Conservation (phyloP, 2,888 invertebrate genomes). For the Cantharis nigra region DNA sequence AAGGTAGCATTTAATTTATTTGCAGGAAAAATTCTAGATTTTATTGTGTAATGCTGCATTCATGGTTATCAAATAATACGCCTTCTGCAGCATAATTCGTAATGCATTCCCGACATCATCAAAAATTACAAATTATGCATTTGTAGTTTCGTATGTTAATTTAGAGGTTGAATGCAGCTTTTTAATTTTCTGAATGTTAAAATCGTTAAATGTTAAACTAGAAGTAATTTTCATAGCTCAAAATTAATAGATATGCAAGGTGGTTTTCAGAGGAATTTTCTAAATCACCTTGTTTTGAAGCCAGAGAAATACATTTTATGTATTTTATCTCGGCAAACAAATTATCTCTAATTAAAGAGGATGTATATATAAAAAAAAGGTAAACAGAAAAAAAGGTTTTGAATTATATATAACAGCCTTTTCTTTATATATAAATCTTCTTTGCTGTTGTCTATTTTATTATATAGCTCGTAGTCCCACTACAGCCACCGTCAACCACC, state of each 20-base stretch:
- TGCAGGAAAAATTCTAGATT: background rate
- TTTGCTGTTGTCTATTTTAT: too few species aligned
- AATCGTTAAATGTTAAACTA: background rate
- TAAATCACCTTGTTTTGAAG: background rate
- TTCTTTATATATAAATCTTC: too few species aligned
- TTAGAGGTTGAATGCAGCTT: background rate
- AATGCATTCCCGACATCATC: background rate
- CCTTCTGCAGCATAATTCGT: too few species aligned
- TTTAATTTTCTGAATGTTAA: background rate
- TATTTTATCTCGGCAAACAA: background rate
- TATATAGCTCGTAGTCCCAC: too few species aligned
- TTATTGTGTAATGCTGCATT: background rate
- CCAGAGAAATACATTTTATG: background rate
- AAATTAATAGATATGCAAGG: background rate
- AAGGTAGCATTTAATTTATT: background rate
- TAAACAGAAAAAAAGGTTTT: too few species aligned
- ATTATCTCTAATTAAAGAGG: too few species aligned
- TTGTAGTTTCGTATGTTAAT: background rate
- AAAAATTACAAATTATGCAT: background rate
- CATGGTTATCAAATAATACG: background rate
- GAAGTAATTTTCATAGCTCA: background rate
- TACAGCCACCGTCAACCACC: too few species aligned
- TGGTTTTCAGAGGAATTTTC: background rate
- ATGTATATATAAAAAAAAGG: too few species aligned
- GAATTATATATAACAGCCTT: too few species aligned